phyloP scores from a whole-genome alignment of 1,140 invertebrate genomes.

The Drosophila quadrilineata region DNA sequence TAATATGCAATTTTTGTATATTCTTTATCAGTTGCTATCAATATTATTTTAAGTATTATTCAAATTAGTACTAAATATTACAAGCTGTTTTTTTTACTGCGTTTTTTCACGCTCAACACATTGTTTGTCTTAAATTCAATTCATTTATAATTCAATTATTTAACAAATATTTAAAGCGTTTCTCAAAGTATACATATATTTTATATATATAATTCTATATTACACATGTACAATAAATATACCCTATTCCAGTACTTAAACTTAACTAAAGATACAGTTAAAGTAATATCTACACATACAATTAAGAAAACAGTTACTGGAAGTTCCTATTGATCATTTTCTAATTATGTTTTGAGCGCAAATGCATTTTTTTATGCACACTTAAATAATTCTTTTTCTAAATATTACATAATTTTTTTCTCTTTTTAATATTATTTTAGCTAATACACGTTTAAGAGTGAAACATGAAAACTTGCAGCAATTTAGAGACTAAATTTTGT shows the following conservation, averaged over 20 bases:
- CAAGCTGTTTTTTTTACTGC: constrained; percentile 63
- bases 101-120: constrained; percentile 48
- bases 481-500: constrained; percentile 62
- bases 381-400: constrained; percentile 34
- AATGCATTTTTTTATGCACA: constrained; percentile 36
- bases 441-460: constrained; percentile 32
- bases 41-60: background rate
- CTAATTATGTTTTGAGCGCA: constrained; percentile 16
- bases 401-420: constrained; percentile 23
- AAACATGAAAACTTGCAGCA: constrained; percentile 67
- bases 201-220: constrained; percentile 9
- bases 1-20: constrained; percentile 17
- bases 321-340: too few species aligned
- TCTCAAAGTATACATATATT: constrained; percentile 64
- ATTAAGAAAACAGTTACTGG: constrained; percentile 48
- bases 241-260: constrained; percentile 35
- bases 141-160: constrained; percentile 52
- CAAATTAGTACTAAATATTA: constrained; percentile 26
- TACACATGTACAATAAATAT: constrained; percentile 22
- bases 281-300: constrained; percentile 63
- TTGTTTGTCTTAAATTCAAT: constrained; percentile 54
- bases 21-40: too few species aligned
- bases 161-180: constrained; percentile 68
- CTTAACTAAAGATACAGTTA: constrained; percentile 61
- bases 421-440: constrained; percentile 33